Percentiles rank a stretch among this genome's conserved stretches.
These are phyloP conservation scores for Galemys pyrenaicus DNA, from an alignment of 2,113 vertebrate genomes.

Conservation along the genomic window DNA sequence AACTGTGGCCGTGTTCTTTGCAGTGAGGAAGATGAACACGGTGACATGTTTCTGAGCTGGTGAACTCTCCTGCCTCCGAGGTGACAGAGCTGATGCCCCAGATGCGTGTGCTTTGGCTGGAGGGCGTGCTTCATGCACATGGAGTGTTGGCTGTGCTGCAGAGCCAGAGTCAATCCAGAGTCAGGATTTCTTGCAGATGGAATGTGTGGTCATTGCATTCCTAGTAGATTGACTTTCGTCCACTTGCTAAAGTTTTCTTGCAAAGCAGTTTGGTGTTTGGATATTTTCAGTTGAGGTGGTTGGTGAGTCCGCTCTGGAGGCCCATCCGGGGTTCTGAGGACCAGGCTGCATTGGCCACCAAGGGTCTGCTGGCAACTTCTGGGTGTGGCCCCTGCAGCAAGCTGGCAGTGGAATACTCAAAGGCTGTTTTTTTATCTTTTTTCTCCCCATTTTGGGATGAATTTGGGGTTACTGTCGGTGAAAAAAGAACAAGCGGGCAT, in stretches of 20 bases:
- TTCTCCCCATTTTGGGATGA: background rate
- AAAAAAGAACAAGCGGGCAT: background rate
- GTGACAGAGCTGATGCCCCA: background rate
- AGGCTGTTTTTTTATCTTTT: background rate
- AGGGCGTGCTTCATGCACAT: background rate
- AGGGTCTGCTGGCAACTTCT: background rate
- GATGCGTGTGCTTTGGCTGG: conserved; percentile 48
- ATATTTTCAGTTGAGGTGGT: background rate
- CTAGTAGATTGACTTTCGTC: background rate
- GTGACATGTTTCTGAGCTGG: background rate
- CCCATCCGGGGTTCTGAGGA: accelerated
- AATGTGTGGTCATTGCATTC: background rate
- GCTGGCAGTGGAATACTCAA: accelerated
- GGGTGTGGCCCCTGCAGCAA: accelerated
- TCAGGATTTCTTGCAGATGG: conserved; percentile 30
- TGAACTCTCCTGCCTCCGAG: background rate
- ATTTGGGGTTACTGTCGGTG: background rate
- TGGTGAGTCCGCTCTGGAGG: background rate
- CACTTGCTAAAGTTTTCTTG: background rate
- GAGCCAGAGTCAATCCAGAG: background rate
- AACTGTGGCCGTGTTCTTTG: background rate
- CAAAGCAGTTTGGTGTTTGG: background rate
- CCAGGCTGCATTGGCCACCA: accelerated
- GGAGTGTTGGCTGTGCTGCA: background rate
- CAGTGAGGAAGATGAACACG: background rate